Percentiles rank a stretch among this genome's conserved stretches.
phyloP scores from a whole-genome alignment of 2,797 vertebrate species.

The Lophotriccus pileatus region DNA sequence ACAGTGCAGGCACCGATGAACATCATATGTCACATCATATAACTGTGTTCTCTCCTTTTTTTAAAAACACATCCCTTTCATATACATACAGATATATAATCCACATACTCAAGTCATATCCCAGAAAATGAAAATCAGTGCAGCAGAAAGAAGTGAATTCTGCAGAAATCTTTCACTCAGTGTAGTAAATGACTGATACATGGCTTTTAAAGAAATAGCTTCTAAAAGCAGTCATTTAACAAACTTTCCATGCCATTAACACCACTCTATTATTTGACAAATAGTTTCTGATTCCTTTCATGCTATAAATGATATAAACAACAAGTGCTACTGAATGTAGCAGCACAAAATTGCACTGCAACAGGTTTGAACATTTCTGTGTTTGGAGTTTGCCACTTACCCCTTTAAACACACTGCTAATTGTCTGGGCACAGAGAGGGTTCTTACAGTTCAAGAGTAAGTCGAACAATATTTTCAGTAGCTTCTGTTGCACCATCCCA shows the following conservation, averaged over 20 bases:
- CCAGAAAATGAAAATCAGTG: not conserved
- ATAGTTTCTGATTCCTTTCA: not conserved
- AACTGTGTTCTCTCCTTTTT: not conserved
- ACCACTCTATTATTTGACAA: not conserved
- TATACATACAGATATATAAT: not conserved
- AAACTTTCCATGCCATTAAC: not conserved
- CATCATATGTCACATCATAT: fast-evolving
- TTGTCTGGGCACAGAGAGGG: slow-evolving; percentile 76
- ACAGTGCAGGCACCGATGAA: not conserved
- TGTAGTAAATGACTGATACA: not conserved
- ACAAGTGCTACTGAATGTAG: not conserved
- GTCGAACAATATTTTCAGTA: slow-evolving; percentile 87
- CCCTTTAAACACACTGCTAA: slow-evolving; percentile 88
- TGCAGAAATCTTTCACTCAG: not conserved
- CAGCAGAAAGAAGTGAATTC: not conserved
- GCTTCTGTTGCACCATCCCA: slow-evolving; percentile 83
- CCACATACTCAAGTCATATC: not conserved
- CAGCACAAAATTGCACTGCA: not conserved
- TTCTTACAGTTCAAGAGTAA: slow-evolving; percentile 81
- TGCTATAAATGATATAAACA: not conserved
- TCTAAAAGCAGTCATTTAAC: not conserved
- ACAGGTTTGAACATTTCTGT: not conserved
- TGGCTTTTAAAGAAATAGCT: not conserved
- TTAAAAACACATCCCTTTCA: not conserved
- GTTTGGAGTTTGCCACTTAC: slow-evolving; percentile 73